Evolutionary conservation across 2,797 vertebrate species (phyloP), one percentile per base, ranked within the genome.

Genomic region (Tinamus major): DNA sequence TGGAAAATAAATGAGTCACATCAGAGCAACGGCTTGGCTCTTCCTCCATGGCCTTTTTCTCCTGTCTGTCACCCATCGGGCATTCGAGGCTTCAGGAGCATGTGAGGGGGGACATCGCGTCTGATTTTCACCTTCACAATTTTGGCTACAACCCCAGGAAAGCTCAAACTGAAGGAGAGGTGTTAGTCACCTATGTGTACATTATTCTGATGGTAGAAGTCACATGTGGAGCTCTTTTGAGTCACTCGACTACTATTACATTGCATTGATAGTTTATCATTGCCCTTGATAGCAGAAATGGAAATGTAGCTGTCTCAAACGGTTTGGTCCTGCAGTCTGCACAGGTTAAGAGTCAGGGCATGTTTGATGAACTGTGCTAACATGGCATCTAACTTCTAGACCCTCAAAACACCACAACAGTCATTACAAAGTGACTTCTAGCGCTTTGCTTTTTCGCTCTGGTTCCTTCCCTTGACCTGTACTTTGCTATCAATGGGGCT

Each of bases 1-100:
- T 46, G 89, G 85, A 92, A 95, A 95, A 90, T 86, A 6, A 86
- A 61, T 88, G 82, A 88, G 35, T 93, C 82, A 91, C 70, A 85
- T 70, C 39, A 86, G 90, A 93, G 74, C 14, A 90, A 77, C 90
- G 70, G 35, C 26, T 64, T 92, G 80, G 9, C 27, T 86, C 31
- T 70, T 88, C 62, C 64, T 68, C 79, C 77, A 23, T 29, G 59
- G 10, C 0, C 12, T 84, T 10, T 35, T 75, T 92, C 46, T 62
- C 29, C 41, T 71, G 58, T 13, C 31, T 87, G 44, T n/a, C 74
- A 65, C 16, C 20, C 69, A 78, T 5, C 16, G 42, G 33, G 29
- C 69, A 62, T 59, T 51, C 0, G 10, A 88, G 23, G 20, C 24
- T 88, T 56, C 51, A 76, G 77, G n/a, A 79, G 23, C 29, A 76